Evolutionary conservation across 2,888 invertebrate genomes (phyloP), one percentile per base, ranked within the genome.

Genomic region (Ectemnius continuus): DNA sequence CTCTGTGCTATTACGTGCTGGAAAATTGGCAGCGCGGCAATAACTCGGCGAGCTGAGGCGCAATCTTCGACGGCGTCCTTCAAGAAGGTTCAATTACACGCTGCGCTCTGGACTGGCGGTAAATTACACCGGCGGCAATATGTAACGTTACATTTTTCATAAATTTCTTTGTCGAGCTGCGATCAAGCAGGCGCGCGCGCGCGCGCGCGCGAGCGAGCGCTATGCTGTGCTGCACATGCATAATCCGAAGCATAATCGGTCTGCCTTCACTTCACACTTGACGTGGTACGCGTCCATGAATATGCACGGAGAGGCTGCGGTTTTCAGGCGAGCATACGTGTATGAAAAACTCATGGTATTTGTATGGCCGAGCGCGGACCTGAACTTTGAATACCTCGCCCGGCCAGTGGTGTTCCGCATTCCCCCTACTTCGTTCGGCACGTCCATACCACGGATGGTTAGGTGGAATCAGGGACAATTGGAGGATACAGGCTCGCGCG

Each of bases 121-220:
- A 64, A 47, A 65, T 67, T 63, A 59, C 59, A 8, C 8, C 47
- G 57, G 45, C 18, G 14, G 47, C 26, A 14, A 61, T 62, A 23
- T 58, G 70, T 67, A 76, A 72, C 76, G 68, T 60, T 72, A 76
- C 48, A 76, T 72, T 76, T 76, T 76, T 75, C 76, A 76, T 75
- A 48, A 66, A 72, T 76, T 72, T 57, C 62, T 59, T 62, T 58
- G 56, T 23, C 58, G 20, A 13, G 16, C 57, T 26, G 57, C 47
- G 61, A 28, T 63, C 36, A 11, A 36, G 36, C 8, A 36, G 8
- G 36, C 11, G 36, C 2, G 36, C 8, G 5, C 36, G 23, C 57
- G 18, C 11, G 36, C 8, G 36, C 6, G 4, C 36, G 23, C 60
- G 1, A 1, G 1, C 20, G 20, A 1, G 20, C 2, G 1, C 20